Base-by-base conservation (phyloP, 2,888 invertebrate species). In the Plebejus argus region DNA sequence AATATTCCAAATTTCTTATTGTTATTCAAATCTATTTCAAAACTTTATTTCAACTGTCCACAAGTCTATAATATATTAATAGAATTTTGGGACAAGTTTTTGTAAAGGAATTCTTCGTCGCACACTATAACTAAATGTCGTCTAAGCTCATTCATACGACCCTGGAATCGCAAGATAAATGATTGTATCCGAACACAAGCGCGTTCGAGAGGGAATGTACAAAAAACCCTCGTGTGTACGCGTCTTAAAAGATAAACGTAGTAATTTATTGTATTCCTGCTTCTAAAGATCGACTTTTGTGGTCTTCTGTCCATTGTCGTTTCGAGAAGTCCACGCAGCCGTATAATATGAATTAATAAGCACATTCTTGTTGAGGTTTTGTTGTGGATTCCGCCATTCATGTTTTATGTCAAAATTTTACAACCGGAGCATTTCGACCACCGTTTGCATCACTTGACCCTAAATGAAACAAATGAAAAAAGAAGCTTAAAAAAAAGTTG, bases 281-380 rank as follows among this genome's bases (percentile, higher is more conserved):
- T 89, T 85, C 90, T 88, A 91, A 88, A 90, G 91, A 91, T 92
- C 92, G 92, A 91, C 88, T 92, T 89, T 91, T 88, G 92, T 89
- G 90, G 90, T 88, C 89, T 91, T 90, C 94, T 93, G 92, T 93
- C 91, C 49, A 49, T 74, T 74, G 87, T 87, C 87, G 85, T 87
- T 88, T 90, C 88, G 87, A 90, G 90, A 88, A 87, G 83, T 86
- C 86, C 91, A 92, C 93, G 89, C 91, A 91, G 87, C 92, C 93
- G 91, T 93, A 90, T 94, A 94, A 94, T 93, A 93, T 93, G 94
- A 93, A 93, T 93, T 94, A 93, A 94, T 94, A 94, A 94, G 89
- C 89, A 92, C 92, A 91, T 90, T 88, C 89, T 88, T 88, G 88
- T 91, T n/a, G 28, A 71, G 35, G 71, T 71, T 71, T 71, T 71